Evolutionary conservation across 2,113 vertebrate genomes (phyloP).

Genomic region (Fregetta grallaria): DNA sequence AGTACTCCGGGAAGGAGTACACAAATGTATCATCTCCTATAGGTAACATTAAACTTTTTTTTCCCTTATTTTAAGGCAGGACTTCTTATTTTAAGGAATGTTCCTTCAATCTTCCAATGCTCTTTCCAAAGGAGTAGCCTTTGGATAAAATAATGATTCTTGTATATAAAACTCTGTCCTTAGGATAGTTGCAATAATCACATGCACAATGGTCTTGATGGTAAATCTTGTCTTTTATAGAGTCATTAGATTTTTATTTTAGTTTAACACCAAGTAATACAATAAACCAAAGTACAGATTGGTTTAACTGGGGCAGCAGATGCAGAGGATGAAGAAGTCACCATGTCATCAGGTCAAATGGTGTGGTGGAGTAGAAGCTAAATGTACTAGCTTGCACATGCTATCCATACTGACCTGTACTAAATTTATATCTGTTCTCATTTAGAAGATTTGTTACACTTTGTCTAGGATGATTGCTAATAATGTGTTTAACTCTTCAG

Average conservation of each 20-base stretch:
- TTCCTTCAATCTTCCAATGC: background rate
- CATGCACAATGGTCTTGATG: background rate
- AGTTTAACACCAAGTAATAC: background rate
- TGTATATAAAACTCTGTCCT: background rate
- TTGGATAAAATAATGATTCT: background rate
- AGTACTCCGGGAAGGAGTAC: background rate
- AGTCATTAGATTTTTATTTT: background rate
- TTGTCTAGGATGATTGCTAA: background rate
- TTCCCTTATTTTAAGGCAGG: background rate
- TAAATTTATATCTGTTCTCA: background rate
- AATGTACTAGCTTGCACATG: background rate
- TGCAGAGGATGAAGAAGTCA: background rate
- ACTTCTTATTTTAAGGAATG: background rate
- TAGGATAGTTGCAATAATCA: background rate
- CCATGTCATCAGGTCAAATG: background rate
- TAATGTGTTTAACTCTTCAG: background rate
- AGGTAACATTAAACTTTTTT: background rate
- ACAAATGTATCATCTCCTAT: background rate
- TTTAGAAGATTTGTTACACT: background rate
- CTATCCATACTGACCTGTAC: background rate
- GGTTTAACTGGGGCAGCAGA: background rate
- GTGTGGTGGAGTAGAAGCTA: background rate
- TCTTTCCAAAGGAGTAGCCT: background rate
- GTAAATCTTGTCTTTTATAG: background rate
- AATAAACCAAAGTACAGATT: background rate